phyloP scores from a whole-genome alignment of 2,797 vertebrate genomes.

The Sebastes jordani region DNA sequence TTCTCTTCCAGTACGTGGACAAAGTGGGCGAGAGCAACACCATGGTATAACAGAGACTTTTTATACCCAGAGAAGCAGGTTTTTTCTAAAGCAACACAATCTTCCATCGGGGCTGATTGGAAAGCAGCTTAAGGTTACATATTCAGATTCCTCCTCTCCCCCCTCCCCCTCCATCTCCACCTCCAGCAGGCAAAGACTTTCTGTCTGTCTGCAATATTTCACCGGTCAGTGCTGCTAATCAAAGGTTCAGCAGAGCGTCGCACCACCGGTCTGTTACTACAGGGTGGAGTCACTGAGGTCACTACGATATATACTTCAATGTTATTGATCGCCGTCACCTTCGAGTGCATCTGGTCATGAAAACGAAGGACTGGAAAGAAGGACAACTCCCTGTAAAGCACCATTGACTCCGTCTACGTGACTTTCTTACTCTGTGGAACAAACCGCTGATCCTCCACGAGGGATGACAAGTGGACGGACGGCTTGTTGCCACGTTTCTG shows the following conservation, averaged over 20 bases:
- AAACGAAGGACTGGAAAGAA: conserved; percentile 16
- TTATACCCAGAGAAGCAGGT: conserved; percentile 64
- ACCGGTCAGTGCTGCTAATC: conserved; percentile 24
- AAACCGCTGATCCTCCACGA: not conserved
- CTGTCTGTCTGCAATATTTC: conserved; percentile 33
- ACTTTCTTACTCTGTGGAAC: conserved; percentile 20
- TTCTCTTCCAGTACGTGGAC: conserved; percentile 90
- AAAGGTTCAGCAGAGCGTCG: conserved; percentile 20
- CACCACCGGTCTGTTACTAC: conserved; percentile 57
- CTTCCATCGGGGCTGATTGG: conserved; percentile 31
- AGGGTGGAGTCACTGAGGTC: conserved; percentile 80
- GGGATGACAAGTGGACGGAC: conserved; percentile 4
- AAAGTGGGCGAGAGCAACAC: conserved; percentile 95
- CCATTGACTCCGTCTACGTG: conserved; percentile 9
- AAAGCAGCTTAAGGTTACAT: conserved; percentile 26
- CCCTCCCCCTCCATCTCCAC: not conserved
- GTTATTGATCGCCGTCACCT: not conserved
- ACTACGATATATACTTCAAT: conserved; percentile 24
- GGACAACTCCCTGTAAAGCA: not conserved
- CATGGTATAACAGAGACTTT: conserved; percentile 91
- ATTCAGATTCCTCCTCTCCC: conserved; percentile 9
- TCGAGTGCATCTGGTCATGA: conserved; percentile 11
- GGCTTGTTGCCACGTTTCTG: conserved; percentile 35
- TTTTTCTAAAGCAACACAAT: conserved; percentile 59
- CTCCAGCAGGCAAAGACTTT: conserved; percentile 54